phyloP scores from a whole-genome alignment of 2,113 vertebrate genomes.

The Takifugu bimaculatus region DNA sequence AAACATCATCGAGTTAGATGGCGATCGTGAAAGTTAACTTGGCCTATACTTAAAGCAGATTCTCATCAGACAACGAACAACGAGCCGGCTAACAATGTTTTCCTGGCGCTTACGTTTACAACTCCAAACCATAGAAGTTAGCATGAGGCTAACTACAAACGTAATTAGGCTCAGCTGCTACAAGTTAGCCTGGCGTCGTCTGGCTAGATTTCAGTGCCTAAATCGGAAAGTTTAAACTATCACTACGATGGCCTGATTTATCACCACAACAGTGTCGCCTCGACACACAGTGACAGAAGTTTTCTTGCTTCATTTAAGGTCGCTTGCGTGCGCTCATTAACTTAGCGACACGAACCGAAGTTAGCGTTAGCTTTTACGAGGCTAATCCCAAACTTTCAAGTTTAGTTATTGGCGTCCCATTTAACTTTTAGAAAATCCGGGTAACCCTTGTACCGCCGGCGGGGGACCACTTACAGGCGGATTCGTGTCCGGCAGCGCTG shows the following conservation, averaged over 20 bases:
- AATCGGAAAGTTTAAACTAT: neutral
- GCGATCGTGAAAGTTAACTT: rapidly evolving
- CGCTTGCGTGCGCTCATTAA: neutral
- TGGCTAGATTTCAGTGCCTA: neutral
- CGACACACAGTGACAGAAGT: neutral
- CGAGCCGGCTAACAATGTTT: neutral
- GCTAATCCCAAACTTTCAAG: slow-evolving; percentile 34
- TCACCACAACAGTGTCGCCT: neutral
- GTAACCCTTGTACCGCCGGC: neutral
- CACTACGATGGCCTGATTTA: neutral
- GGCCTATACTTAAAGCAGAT: neutral
- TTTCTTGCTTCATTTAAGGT: neutral
- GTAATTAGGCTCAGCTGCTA: neutral
- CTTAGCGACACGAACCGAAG: slow-evolving; percentile 26
- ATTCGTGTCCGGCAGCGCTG: neutral
- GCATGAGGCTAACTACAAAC: slow-evolving; percentile 7
- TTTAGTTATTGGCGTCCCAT: neutral
- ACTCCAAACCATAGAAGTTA: neutral
- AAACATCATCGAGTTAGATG: neutral
- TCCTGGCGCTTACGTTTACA: slow-evolving; percentile 4
- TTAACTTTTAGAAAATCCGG: neutral
- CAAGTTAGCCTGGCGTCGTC: neutral
- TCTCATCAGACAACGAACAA: neutral
- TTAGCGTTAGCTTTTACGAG: slow-evolving; percentile 24
- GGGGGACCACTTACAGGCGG: neutral